phyloP scores from a whole-genome alignment of 2,888 invertebrate species.

The Nesidiocoris tenuis region DNA sequence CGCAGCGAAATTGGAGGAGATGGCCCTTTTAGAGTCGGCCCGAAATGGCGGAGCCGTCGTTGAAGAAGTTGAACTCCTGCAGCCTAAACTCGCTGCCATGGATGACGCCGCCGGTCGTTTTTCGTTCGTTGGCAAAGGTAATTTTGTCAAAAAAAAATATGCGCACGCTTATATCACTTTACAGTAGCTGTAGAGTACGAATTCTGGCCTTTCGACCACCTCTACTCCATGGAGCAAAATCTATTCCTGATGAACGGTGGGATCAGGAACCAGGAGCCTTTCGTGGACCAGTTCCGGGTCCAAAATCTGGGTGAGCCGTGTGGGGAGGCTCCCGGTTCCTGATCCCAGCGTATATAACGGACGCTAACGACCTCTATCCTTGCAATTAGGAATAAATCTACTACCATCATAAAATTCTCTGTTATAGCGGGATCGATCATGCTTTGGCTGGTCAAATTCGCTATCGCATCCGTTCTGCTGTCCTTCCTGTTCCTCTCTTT shows the following conservation, averaged over 20 bases:
- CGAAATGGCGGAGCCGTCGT: slow-evolving; percentile 27
- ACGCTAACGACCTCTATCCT: background rate
- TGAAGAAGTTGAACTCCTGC: slow-evolving; percentile 22
- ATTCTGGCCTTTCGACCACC: no score
- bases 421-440: slow-evolving; percentile 7
- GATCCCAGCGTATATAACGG: no score
- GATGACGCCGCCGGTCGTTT: background rate
- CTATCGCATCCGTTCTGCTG: background rate
- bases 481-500: background rate
- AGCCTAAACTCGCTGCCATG: background rate
- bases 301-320: no score
- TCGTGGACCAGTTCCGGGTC: no score
- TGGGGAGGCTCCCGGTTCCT: no score
- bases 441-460: background rate
- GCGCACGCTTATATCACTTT: no score
- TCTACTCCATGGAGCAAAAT: no score
- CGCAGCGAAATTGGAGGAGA: slow-evolving; percentile 37
- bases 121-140: slow-evolving; percentile 1
- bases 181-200: no score
- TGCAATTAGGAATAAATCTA: background rate
- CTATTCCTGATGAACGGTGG: no score
- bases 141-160: background rate
- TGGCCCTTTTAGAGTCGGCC: slow-evolving; percentile 1
- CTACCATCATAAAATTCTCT: no score
- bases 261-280: no score